phyloP scores from a whole-genome alignment of 2,797 vertebrate species.

The Arctocebus calabarensis region DNA sequence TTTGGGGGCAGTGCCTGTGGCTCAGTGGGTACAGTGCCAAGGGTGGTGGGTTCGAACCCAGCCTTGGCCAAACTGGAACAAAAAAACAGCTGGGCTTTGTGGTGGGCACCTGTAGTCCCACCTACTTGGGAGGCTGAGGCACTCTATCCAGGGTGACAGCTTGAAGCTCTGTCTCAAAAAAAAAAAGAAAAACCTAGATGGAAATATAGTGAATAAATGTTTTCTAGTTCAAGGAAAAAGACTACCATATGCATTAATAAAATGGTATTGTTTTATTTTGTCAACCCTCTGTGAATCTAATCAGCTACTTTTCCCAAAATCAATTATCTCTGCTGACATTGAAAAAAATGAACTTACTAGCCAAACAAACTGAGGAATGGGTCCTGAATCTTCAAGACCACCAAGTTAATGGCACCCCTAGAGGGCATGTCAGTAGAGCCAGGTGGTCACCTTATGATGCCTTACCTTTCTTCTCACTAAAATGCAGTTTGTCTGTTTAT shows the following conservation, averaged over 20 bases:
- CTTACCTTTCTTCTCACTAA: constrained; percentile 31
- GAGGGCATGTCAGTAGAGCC: neutral
- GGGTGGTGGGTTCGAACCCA: too few relatives aligned
- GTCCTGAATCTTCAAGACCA: constrained; percentile 17
- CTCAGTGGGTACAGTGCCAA: too few relatives aligned
- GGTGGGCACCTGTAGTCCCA: too few relatives aligned
- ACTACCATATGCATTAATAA: neutral
- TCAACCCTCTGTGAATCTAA: neutral
- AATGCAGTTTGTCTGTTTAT: neutral
- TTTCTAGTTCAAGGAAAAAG: constrained; percentile 44
- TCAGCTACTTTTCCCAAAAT: constrained; percentile 18
- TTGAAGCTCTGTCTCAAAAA: neutral
- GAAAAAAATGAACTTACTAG: constrained; percentile 1
- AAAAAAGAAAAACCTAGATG: neutral
- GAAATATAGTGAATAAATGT: neutral
- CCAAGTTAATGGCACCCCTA: neutral
- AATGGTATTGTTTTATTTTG: constrained; percentile 57
- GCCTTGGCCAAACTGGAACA: too few relatives aligned
- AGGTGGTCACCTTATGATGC: neutral
- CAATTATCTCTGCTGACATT: neutral
- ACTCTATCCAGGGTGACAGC: neutral
- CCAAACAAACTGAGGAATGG: neutral
- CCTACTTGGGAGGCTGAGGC: neutral
- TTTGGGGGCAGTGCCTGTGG: too few relatives aligned
- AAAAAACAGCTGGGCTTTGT: too few relatives aligned